Evolutionary conservation across 1,140 invertebrate species (phyloP), one percentile per base, ranked within the genome.

Genomic region (Drosophila punjabiensis): DNA sequence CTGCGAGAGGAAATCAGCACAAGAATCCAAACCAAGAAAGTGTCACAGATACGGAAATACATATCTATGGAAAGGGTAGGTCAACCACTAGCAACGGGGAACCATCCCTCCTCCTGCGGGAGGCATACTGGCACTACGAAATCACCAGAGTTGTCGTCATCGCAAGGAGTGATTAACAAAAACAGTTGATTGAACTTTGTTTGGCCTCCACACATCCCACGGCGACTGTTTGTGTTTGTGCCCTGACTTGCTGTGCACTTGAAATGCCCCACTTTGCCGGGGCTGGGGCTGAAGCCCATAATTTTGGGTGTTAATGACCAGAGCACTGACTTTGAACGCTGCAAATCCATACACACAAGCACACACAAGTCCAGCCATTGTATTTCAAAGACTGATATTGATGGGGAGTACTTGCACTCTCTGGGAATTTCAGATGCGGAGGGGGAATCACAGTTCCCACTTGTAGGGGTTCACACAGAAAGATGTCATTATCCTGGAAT

Each of bases 131-230:
- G n/a, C n/a, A n/a, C n/a, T n/a, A n/a, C n/a, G n/a, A n/a, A 24
- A 32, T 28, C 32, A 37, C 18, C 43, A 20, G 52, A 56, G 52
- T 71, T 61, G 53, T 79, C 65, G 76, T 59, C 64, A 60, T 45
- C 63, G n/a, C 48, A 70, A 43, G 65, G 58, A 59, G 35, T 64
- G 76, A 80, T 80, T 74, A 79, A 74, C 68, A 80, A 80, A 80
- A 80, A 61, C 76, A 79, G 77, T 80, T 80, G 68, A 80, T 80
- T 80, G 77, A 80, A 74, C 76, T 80, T 80, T 74, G 68, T 80
- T 80, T 74, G 76, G 76, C 77, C 76, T 80, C 68, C 62, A 66
- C 74, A 41, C 73, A 78, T 68, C 64, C 50, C 64, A 77, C 55
- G n/a, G 41, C 52, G 48, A 48, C 5, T 59, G 58, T 59, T 48